Evolutionary conservation across 1,140 invertebrate genomes (phyloP).

Genomic region (Rhysida immarginata): DNA sequence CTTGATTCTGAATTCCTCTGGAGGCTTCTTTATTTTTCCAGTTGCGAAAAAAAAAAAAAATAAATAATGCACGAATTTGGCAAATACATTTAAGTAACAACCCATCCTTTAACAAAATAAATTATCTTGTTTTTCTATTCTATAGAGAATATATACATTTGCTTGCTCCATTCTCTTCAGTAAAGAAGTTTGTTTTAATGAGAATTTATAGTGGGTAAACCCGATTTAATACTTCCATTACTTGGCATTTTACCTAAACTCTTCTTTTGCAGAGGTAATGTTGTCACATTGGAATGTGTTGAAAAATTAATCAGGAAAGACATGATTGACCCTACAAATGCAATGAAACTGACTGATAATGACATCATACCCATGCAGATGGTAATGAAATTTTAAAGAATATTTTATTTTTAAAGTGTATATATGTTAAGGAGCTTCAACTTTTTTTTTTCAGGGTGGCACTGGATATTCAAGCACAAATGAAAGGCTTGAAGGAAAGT

Average conservation of each 20-base stretch:
- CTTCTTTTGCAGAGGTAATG: constrained; percentile 53
- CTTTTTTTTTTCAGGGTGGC: constrained; percentile 54
- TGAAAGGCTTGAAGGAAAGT: constrained; percentile 60
- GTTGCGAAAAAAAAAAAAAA: too few relatives aligned
- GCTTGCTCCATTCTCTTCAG: constrained; percentile 1
- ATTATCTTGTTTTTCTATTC: too few relatives aligned
- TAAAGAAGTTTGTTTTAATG: not conserved
- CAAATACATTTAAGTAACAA: too few relatives aligned
- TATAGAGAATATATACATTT: too few relatives aligned
- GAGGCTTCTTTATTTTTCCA: too few relatives aligned
- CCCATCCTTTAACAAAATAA: too few relatives aligned
- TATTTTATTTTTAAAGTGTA: constrained; percentile 1
- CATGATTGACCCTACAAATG: constrained; percentile 88
- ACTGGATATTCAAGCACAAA: constrained; percentile 85
- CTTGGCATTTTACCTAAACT: too few relatives aligned
- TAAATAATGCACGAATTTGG: too few relatives aligned
- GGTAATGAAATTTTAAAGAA: constrained; percentile 42
- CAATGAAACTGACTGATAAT: constrained; percentile 68
- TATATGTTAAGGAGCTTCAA: not conserved
- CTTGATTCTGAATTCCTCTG: too few relatives aligned
- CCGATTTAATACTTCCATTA: too few relatives aligned
- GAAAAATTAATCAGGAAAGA: constrained; percentile 95
- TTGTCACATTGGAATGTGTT: constrained; percentile 90
- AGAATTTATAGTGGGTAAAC: too few relatives aligned
- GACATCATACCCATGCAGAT: constrained; percentile 86